Percentiles rank a stretch among this genome's conserved stretches.
Evolutionary conservation across 2,113 vertebrate species (phyloP).

Genomic region (Cyanoramphus novaezelandiae): DNA sequence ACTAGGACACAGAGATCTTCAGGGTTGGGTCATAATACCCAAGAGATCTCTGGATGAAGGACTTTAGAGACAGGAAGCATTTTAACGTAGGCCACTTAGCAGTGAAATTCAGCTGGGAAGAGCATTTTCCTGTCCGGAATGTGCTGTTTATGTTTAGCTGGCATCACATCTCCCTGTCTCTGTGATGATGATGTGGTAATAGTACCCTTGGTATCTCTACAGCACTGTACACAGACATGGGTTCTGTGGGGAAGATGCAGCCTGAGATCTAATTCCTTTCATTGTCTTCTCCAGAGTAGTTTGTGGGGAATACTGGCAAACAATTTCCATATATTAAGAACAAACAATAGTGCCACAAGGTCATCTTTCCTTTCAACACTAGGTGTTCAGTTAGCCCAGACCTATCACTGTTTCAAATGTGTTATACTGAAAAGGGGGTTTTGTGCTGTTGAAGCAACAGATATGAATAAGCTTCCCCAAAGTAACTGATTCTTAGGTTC

Average conservation of each 20-base stretch:
- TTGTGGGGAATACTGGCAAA: background rate
- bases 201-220: background rate
- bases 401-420: background rate
- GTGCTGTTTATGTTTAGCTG: background rate
- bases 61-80: background rate
- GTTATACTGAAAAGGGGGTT: background rate
- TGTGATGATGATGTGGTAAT: background rate
- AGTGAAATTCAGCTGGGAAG: background rate
- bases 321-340: background rate
- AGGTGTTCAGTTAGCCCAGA: background rate
- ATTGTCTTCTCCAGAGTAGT: background rate
- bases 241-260: background rate
- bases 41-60: background rate
- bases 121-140: background rate
- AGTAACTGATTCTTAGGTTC: background rate
- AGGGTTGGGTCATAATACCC: background rate
- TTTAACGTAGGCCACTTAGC: background rate
- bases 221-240: background rate
- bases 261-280: background rate
- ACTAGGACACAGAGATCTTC: background rate
- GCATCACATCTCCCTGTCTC: background rate
- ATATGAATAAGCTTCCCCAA: background rate
- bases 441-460: background rate
- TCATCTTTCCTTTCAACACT: background rate
- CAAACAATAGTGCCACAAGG: background rate